A percentile compares a stretch with the other conserved stretches of the same genome.
phyloP scores from a whole-genome alignment of 2,888 invertebrate species.

The Euphydryas editha region DNA sequence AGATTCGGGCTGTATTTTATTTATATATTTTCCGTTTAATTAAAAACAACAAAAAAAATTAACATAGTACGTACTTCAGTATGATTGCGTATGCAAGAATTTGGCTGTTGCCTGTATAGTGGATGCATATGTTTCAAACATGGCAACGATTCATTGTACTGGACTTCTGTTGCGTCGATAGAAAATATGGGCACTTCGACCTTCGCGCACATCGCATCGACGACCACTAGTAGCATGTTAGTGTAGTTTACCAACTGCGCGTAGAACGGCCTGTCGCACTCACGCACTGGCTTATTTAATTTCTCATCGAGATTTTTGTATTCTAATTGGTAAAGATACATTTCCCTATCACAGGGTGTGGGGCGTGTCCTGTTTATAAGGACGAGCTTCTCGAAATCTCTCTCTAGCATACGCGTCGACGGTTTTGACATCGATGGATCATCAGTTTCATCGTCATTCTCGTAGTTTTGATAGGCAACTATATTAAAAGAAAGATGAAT shows the following conservation, averaged over 20 bases:
- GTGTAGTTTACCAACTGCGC: conserved; percentile 89
- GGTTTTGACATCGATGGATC: conserved; percentile 70
- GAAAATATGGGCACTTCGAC: conserved; percentile 73
- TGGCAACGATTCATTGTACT: conserved; percentile 85
- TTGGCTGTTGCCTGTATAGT: conserved; percentile 86
- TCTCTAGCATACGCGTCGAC: conserved; percentile 74
- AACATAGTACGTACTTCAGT: conserved; percentile 82
- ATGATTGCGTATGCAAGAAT: conserved; percentile 90
- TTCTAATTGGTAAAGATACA: conserved; percentile 82
- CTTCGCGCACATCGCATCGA: conserved; percentile 86
- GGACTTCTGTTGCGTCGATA: conserved; percentile 73
- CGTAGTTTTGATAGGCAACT: conserved; percentile 73
- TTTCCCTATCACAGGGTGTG: conserved; percentile 92
- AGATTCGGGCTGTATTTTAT: no score
- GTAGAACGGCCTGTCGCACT: conserved; percentile 86
- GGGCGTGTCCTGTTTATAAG: conserved; percentile 90
- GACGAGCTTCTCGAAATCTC: conserved; percentile 85
- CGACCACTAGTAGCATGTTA: conserved; percentile 90
- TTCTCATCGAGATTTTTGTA: conserved; percentile 77
- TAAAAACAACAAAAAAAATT: neutral
- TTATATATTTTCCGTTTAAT: neutral
- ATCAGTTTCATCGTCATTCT: conserved; percentile 78
- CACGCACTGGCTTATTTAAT: conserved; percentile 70
- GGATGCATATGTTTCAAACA: conserved; percentile 84
- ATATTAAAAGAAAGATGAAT: conserved; percentile 37